Evolutionary conservation across 2,113 vertebrate species (phyloP), one percentile per base, ranked within the genome.

Genomic region (Hippocampus mohnikei): DNA sequence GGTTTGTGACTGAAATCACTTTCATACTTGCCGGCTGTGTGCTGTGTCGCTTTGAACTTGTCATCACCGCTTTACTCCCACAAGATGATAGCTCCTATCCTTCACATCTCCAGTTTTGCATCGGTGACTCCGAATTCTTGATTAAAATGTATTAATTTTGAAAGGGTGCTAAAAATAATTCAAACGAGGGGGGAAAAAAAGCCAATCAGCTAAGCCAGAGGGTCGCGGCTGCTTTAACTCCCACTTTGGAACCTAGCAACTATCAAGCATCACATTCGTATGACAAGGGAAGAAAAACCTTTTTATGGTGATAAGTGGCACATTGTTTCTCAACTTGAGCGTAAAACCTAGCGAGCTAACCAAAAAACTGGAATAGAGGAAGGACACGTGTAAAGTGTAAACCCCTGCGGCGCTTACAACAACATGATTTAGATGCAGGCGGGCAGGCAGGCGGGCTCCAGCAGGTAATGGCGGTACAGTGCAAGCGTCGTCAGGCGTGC

Each of bases 161-260:
- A 78, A 79, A 67, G 73, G 79, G 66, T 13, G 20, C 77, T 78
- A 84, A 87, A 88, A 83, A 85, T 82, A 82, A 56, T 81, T 66
- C 11, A 8, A 33, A 29, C 1, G 23, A 21, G n/a, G 16, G 5
- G n/a, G 16, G 5, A 61, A 37, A n/a, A 63, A 63, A 63, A 41
- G 60, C 8, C 33, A 40, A 53, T 11, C 37, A 41, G n/a, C 41
- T 10, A 10, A 48, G 41, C 71, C 33, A 12, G 53, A 62, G 42
- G 40, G 20, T 53, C 7, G 21, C 9, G 12, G 42, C 13, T 7
- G 58, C 9, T 33, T 18, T 21, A 40, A 62, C 18, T 37, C 10
- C 11, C 29, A 18, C 1, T 40, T 21, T 15, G n/a, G 3, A 65
- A 44, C 13, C 2, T 6, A 25, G 25, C 62, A 46, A 65, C 21